A percentile compares a stretch with the other conserved stretches of the same genome.
Conservation (phyloP, 2,113 vertebrate genomes). For the Ia io region DNA sequence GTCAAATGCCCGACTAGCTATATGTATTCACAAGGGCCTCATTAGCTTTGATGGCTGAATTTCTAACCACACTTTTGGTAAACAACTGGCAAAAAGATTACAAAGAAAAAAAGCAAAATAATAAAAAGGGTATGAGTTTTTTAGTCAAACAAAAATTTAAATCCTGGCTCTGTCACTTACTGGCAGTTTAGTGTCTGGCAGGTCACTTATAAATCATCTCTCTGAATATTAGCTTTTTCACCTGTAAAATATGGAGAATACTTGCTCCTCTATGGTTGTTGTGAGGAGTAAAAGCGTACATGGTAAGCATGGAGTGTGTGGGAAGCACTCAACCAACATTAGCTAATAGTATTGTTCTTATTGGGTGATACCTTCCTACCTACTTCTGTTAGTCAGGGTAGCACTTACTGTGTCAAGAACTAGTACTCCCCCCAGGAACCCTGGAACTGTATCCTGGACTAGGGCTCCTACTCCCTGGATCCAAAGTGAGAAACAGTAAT, state of each 20-base stretch:
- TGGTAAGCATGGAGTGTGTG: background rate
- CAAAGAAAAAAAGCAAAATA: background rate
- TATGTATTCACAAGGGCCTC: background rate
- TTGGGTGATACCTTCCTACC: background rate
- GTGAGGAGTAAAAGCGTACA: background rate
- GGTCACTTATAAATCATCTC: background rate
- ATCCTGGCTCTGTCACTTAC: background rate
- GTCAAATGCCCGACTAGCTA: background rate
- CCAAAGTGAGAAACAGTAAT: constrained; percentile 21
- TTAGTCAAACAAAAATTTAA: background rate
- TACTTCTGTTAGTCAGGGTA: background rate
- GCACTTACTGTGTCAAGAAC: background rate
- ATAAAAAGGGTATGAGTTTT: background rate
- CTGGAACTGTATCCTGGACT: background rate
- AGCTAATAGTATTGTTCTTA: background rate
- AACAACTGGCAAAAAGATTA: constrained; percentile 32
- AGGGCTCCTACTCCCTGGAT: background rate
- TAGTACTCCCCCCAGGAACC: background rate
- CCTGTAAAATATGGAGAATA: background rate
- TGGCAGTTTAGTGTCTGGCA: background rate
- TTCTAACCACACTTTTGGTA: constrained; percentile 41
- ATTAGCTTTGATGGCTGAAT: background rate
- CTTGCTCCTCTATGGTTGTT: background rate
- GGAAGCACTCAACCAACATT: background rate
- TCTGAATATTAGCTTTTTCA: background rate